phyloP scores from a whole-genome alignment of 23 tunicate genomes.

The Ascidia mentula region DNA sequence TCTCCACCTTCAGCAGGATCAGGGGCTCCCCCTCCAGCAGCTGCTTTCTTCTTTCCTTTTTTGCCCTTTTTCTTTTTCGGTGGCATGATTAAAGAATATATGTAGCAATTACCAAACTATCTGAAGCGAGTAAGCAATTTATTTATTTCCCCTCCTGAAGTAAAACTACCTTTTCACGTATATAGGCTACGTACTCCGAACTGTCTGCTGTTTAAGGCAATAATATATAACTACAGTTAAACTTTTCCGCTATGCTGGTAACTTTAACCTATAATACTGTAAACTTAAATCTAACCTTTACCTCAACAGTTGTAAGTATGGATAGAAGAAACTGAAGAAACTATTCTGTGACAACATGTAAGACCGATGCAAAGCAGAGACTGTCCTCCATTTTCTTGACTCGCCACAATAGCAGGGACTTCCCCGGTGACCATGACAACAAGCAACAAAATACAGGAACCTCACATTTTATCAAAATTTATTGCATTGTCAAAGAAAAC shows the following conservation, averaged over 20 bases:
- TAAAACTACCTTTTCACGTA: too few relatives aligned
- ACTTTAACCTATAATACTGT: background rate
- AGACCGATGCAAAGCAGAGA: background rate
- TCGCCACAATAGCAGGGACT: background rate
- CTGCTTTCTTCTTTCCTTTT: constrained; percentile 32
- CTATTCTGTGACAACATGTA: background rate
- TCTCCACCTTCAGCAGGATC: constrained; percentile 28
- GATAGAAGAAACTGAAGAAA: background rate
- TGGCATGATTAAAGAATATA: too few relatives aligned
- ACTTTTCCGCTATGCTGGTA: too few relatives aligned
- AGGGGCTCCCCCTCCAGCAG: constrained; percentile 14
- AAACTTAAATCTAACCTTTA: background rate
- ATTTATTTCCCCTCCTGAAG: too few relatives aligned
- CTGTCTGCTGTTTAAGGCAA: too few relatives aligned
- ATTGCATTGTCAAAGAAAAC: too few relatives aligned
- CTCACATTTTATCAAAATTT: too few relatives aligned
- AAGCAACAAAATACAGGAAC: too few relatives aligned
- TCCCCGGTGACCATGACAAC: background rate
- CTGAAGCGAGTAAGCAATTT: too few relatives aligned
- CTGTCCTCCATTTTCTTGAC: background rate
- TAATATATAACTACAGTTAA: too few relatives aligned
- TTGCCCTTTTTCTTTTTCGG: constrained; percentile 64
- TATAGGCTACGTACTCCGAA: too few relatives aligned
- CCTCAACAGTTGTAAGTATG: background rate
- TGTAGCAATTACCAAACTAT: too few relatives aligned